Evolutionary conservation across 2,113 vertebrate genomes (phyloP), one percentile per base, ranked within the genome.

Genomic region (Acinonyx jubatus): DNA sequence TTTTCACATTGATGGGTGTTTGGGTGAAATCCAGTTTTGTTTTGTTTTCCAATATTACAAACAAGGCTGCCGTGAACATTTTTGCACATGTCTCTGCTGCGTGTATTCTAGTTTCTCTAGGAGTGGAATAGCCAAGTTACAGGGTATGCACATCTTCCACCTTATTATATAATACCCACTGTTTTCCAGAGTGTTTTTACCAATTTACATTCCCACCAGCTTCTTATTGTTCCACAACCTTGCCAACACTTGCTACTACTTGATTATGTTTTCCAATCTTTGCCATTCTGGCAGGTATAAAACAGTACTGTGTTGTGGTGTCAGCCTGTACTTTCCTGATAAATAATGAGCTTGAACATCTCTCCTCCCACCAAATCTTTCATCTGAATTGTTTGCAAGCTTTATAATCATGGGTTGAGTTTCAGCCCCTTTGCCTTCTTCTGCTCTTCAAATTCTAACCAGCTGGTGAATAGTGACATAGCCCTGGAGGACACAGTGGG

Each of bases 391-490:
- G 66, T 65, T 89, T 63, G 33, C 83, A 90, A 83, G 25, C 38
- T 80, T 23, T 65, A 10, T 71, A 45, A 73, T 9, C 69, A 27
- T 23, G 14, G 55, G 4, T 33, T 90, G 69, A 87, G 21, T 83
- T 81, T 71, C 21, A 21, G 48, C 10, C 69, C 21, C 65, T 52
- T 68, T 90, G 68, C 71, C 94, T 94, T 80, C 87, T 95, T 45
- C 55, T 36, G 31, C 13, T 36, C 55, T 25, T 15, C 29, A 4
- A 48, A 65, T 45, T 96, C 88, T 93, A 83, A 85, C 83, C 96
- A 97, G 95, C 83, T 95, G 92, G 71, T 69, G 55, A 69, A 71
- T 5, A 82, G 86, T 82, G 91, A 85, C 95, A 57, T 3, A 86
- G 86, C 61, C 82, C 68, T 61, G 41, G 25, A 97, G 89, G 88